These are phyloP conservation scores for Apotomis turbidana DNA, from an alignment of 2,888 invertebrate genomes.

Conservation along the genomic window DNA sequence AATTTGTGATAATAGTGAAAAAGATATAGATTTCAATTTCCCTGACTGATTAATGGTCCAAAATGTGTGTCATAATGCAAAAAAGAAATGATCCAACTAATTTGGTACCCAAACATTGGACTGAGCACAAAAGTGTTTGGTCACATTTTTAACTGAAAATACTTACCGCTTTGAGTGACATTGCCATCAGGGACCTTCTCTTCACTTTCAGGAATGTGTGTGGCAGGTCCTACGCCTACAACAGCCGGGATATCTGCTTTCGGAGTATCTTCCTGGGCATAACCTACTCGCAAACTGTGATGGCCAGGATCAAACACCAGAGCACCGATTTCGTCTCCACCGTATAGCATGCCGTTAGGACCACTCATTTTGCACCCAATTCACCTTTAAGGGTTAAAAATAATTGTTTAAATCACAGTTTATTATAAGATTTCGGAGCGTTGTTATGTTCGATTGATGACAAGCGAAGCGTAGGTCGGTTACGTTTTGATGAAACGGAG, in stretches of 20 bases:
- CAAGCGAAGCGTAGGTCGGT: slow-evolving; percentile 27
- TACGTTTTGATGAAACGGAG: slow-evolving; percentile 12
- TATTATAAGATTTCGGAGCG: slow-evolving; percentile 7
- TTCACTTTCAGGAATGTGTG: slow-evolving; percentile 88
- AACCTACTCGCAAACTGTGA: slow-evolving; percentile 92
- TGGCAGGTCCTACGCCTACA: slow-evolving; percentile 91
- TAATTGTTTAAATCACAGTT: not conserved
- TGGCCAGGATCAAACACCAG: slow-evolving; percentile 96
- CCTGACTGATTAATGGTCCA: no score
- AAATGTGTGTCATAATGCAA: no score
- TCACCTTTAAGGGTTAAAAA: slow-evolving; percentile 16
- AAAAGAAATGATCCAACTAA: no score
- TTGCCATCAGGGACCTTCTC: slow-evolving; percentile 90
- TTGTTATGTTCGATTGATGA: slow-evolving; percentile 35
- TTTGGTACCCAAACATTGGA: no score
- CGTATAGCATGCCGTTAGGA: slow-evolving; percentile 90
- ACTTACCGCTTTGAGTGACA: slow-evolving; percentile 83
- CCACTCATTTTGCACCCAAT: slow-evolving; percentile 66
- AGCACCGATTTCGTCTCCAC: slow-evolving; percentile 99
- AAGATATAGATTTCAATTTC: no score
- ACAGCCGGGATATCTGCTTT: slow-evolving; percentile 98
- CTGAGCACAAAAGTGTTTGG: not conserved
- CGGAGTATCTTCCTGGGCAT: slow-evolving; percentile 99
- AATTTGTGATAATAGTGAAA: no score
- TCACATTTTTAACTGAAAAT: slow-evolving; percentile 3